Base-by-base conservation (phyloP, 2,113 vertebrate genomes). In the Thalassarche chlororhynchos region DNA sequence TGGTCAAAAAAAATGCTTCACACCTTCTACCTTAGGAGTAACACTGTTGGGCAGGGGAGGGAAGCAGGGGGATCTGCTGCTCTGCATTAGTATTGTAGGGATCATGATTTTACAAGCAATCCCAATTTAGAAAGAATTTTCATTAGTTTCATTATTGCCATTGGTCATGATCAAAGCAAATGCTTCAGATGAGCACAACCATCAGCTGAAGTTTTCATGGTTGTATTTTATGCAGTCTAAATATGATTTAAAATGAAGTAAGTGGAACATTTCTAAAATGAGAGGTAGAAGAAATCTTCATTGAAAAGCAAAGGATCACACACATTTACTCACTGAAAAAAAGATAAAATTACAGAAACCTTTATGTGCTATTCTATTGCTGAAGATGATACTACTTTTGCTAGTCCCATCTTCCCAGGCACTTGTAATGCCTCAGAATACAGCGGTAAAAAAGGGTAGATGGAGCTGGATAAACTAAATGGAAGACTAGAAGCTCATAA, bases 401-500 rank as follows among this genome's bases (percentile, higher is more conserved):
- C 49, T 77, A 83, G 54, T n/a, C 13, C n/a, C 58, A 60, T 79
- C 62, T 80, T 91, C 66, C 49, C 31, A 88, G 49, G 57, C 40
- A 74, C 81, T 90, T 75, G 10, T 58, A 89, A 68, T 66, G 47
- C 32, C 38, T 94, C n/a, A 70, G 62, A 77, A 57, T 57, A 69
- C 3, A 20, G 64, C 55, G 82, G 25, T 91, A 89, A 93, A 93
- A 79, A 89, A 51, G 31, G 9, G 25, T 81, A 51, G 34, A 78
- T 46, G 36, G 14, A 82, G 36, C 36, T 82, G 83, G n/a, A 77
- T 72, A 95, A 95, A 92, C 64, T 71, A 89, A 78, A 87, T 44
- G n/a, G 49, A 86, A 94, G 83, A 86, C 38, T 28, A 89, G 84
- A 75, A 81, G 28, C 92, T 95, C 65, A 55, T 92, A 93, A 94